These are phyloP conservation scores for Heliothis subflexa DNA, from an alignment of 1,140 invertebrate genomes.

Conservation along the genomic window DNA sequence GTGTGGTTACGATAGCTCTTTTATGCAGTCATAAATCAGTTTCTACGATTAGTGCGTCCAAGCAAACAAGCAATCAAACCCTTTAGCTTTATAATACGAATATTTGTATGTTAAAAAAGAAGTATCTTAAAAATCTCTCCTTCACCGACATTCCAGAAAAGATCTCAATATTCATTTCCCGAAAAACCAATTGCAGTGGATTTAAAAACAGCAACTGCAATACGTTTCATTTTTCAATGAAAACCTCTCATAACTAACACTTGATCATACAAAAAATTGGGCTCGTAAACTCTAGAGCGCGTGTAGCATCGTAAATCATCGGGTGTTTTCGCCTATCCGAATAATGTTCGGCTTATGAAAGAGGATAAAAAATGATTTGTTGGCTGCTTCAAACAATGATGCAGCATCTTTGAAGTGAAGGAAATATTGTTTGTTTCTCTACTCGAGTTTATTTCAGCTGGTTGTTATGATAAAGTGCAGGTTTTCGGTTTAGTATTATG, in stretches of 20 bases:
- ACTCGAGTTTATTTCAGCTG: not conserved
- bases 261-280: not conserved
- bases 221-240: not conserved
- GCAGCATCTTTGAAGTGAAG: slow-evolving; percentile 5
- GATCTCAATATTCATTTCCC: no score
- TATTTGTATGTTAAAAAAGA: no score
- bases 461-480: not conserved
- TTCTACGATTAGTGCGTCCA: no score
- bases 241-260: not conserved
- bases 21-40: no score
- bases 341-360: slow-evolving; percentile 8
- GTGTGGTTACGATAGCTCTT: no score
- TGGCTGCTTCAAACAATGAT: not conserved
- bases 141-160: no score
- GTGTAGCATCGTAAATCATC: slow-evolving; percentile 3
- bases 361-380: slow-evolving; percentile 20
- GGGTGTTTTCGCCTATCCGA: slow-evolving; percentile 1
- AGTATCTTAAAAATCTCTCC: no score
- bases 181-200: no score
- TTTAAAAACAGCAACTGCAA: no score
- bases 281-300: not conserved
- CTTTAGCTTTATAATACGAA: no score
- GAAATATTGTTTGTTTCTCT: not conserved
- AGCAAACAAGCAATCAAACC: no score
- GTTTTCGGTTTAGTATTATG: no score